These are phyloP conservation scores for Coregonus suidteri DNA, from an alignment of 2,797 vertebrate genomes.

Conservation along the genomic window DNA sequence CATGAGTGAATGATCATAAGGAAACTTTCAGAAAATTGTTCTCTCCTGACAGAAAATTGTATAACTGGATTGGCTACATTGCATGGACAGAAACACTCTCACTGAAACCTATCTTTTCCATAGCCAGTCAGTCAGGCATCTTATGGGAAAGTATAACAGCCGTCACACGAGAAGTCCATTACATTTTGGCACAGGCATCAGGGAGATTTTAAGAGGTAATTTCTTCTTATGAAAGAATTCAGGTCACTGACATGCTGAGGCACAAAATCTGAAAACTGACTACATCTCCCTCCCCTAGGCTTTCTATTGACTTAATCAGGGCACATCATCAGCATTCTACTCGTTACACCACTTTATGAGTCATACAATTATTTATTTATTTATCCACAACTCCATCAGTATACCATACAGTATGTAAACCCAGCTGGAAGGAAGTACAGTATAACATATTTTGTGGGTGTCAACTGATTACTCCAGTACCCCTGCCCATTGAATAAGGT, in stretches of 20 bases:
- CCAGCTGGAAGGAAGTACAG: background rate
- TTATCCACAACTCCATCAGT: background rate
- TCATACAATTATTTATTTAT: background rate
- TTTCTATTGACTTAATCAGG: constrained; percentile 60
- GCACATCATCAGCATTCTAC: constrained; percentile 44
- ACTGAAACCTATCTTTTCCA: background rate
- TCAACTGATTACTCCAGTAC: too few species aligned
- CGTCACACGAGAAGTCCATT: constrained; percentile 14
- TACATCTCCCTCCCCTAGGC: constrained; percentile 39
- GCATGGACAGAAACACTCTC: background rate
- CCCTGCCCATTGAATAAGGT: too few species aligned
- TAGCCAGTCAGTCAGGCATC: background rate
- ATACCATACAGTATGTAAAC: too few species aligned
- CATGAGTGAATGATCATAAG: background rate
- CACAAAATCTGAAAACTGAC: constrained; percentile 12
- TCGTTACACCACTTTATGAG: background rate
- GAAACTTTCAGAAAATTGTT: background rate
- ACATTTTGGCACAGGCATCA: background rate
- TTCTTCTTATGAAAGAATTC: constrained; percentile 12
- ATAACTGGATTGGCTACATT: background rate
- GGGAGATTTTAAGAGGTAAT: background rate
- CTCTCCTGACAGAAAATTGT: background rate
- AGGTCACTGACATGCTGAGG: constrained; percentile 22
- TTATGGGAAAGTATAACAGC: constrained; percentile 4
- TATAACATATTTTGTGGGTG: background rate